These are phyloP conservation scores for Cassiopea xamachana DNA, from an alignment of 30 jellyfish, hydroid and myxozoan species.

Conservation along the genomic window DNA sequence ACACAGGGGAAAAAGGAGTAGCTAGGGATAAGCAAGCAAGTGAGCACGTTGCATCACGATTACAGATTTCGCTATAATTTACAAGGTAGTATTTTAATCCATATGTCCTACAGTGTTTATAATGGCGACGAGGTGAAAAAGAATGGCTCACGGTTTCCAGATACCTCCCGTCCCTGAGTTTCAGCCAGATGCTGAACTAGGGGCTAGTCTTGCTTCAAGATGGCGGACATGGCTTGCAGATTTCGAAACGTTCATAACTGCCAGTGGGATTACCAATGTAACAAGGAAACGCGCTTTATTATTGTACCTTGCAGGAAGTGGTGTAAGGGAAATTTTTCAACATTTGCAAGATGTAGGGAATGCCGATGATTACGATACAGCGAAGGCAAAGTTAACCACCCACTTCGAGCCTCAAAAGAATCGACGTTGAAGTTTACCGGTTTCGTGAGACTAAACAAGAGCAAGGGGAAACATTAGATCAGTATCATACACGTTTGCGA, in stretches of 20 bases:
- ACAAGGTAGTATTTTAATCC: too few species aligned
- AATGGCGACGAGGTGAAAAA: conserved; percentile 1
- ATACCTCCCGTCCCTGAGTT: too few species aligned
- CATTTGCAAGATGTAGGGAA: conserved; percentile 2
- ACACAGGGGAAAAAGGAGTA: conserved; percentile 19
- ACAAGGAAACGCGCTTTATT: conserved; percentile 5
- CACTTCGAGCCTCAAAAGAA: conserved; percentile 15
- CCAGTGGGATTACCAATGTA: conserved; percentile 2
- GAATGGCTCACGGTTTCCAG: not conserved
- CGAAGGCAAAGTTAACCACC: not conserved
- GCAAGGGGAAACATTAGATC: not conserved
- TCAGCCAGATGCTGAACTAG: not conserved
- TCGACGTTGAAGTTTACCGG: conserved; percentile 20
- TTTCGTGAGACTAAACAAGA: conserved; percentile 22
- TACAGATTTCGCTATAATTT: too few species aligned
- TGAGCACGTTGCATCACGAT: too few species aligned
- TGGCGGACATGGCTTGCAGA: conserved; percentile 12
- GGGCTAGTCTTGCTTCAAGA: conserved; percentile 7
- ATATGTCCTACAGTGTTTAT: too few species aligned
- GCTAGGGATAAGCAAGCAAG: not conserved
- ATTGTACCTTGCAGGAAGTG: conserved; percentile 20
- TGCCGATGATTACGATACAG: not conserved
- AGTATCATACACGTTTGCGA: too few species aligned
- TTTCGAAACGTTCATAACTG: not conserved
- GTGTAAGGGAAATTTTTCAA: conserved; percentile 18